Conservation (phyloP, 2,888 invertebrate species). For the Sphaerophoria rueppellii region DNA sequence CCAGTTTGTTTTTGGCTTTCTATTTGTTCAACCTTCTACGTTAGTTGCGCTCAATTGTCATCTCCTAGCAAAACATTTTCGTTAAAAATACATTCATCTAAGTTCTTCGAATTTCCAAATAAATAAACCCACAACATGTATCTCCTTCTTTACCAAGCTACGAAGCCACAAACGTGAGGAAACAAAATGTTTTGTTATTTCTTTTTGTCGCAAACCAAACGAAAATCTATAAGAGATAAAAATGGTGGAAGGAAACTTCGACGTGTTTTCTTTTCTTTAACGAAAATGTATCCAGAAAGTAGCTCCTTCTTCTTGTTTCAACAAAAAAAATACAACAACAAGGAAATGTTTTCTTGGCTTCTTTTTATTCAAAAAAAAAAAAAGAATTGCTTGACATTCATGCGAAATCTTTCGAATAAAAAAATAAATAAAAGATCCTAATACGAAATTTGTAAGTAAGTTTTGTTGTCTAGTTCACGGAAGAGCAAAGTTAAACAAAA, state of each 20-base stretch:
- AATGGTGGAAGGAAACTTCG: slow-evolving; percentile 16
- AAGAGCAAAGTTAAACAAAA: background rate
- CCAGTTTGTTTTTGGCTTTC: background rate
- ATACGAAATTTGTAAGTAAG: slow-evolving; percentile 24
- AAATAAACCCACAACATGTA: slow-evolving; percentile 60
- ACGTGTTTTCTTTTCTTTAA: slow-evolving; percentile 29
- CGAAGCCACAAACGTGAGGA: slow-evolving; percentile 34
- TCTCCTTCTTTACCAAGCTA: slow-evolving; percentile 37
- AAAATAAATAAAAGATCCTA: slow-evolving; percentile 17
- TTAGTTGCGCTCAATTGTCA: slow-evolving; percentile 60
- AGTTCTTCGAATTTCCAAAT: slow-evolving; percentile 58
- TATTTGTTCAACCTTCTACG: slow-evolving; percentile 26
- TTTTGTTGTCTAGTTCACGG: slow-evolving; percentile 49
- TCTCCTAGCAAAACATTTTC: slow-evolving; percentile 49
- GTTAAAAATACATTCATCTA: slow-evolving; percentile 18
- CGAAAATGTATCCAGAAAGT: background rate
- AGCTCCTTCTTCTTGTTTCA: background rate
- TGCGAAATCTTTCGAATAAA: slow-evolving; percentile 57
- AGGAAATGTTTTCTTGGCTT: slow-evolving; percentile 1
- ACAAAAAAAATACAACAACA: background rate
- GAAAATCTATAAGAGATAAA: slow-evolving; percentile 23
- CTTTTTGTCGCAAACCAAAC: background rate
- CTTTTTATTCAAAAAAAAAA: slow-evolving; percentile 8
- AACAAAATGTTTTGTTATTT: slow-evolving; percentile 18
- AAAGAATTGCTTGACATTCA: slow-evolving; percentile 47